Percentiles rank a stretch among this genome's conserved stretches.
Evolutionary conservation across 2,113 vertebrate genomes (phyloP).

Genomic region (Brachyhypopomus gauderio): DNA sequence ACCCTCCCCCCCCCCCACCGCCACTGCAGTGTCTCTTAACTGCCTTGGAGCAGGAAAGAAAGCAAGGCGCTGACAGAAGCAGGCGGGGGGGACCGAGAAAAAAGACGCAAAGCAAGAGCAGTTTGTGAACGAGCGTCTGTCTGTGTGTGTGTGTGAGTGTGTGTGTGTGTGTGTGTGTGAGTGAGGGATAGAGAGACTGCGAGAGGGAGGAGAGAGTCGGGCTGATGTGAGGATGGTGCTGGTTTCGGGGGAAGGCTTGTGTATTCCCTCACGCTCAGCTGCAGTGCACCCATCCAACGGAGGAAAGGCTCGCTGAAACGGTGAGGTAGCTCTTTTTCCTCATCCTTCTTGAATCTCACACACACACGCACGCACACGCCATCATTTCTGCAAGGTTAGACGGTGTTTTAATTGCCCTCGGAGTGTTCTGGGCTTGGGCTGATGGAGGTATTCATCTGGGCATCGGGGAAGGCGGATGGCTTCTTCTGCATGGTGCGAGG

Average conservation of each 20-base stretch:
- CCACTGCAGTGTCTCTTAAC: slow-evolving; percentile 80
- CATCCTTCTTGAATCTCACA: slow-evolving; percentile 39
- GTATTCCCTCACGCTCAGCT: slow-evolving; percentile 71
- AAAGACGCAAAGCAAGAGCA: slow-evolving; percentile 27
- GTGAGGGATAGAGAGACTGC: slow-evolving; percentile 24
- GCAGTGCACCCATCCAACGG: slow-evolving; percentile 75
- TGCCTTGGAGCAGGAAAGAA: slow-evolving; percentile 77
- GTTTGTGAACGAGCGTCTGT: slow-evolving; percentile 14
- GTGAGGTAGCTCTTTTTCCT: slow-evolving; percentile 64
- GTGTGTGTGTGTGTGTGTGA: slow-evolving; percentile 17
- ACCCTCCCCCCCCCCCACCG: slow-evolving; percentile 78
- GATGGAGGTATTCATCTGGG: slow-evolving; percentile 42
- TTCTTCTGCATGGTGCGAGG: slow-evolving; percentile 63
- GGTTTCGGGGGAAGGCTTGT: slow-evolving; percentile 66
- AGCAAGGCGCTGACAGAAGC: slow-evolving; percentile 73
- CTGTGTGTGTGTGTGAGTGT: not conserved
- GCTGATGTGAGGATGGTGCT: slow-evolving; percentile 68
- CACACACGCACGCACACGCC: slow-evolving; percentile 29
- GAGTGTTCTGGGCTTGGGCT: slow-evolving; percentile 4
- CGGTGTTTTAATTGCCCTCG: slow-evolving; percentile 29
- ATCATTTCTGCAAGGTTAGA: not conserved
- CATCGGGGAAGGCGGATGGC: slow-evolving; percentile 43
- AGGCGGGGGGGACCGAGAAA: slow-evolving; percentile 51
- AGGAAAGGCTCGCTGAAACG: slow-evolving; percentile 71
- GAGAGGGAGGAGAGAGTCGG: slow-evolving; percentile 57